Conservation (phyloP, 2,797 vertebrate species). For the Lepilemur ruficaudatus region DNA sequence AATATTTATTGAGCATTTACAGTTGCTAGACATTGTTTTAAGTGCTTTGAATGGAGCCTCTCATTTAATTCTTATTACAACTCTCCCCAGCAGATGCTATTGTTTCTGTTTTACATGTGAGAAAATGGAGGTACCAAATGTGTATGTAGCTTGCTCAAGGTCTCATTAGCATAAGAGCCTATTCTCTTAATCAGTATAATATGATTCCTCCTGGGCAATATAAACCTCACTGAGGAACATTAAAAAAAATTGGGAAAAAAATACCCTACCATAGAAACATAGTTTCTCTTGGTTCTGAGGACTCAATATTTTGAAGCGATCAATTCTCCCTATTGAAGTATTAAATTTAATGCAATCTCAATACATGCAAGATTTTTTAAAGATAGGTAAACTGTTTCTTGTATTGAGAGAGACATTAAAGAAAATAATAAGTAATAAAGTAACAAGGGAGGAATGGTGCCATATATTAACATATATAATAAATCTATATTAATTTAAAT, state of each 20-base stretch:
- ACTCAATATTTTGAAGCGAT: not conserved
- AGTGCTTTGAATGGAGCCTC: not conserved
- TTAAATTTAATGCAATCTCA: not conserved
- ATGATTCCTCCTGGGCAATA: not conserved
- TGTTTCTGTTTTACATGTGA: not conserved
- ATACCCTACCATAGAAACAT: not conserved
- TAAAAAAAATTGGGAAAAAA: not conserved
- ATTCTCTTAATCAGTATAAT: not conserved
- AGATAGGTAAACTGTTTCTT: not conserved
- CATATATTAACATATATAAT: not conserved
- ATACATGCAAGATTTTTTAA: not conserved
- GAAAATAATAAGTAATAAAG: not conserved
- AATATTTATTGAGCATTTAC: not conserved
- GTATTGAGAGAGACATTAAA: not conserved
- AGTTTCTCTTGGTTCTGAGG: not conserved
- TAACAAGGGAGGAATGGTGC: not conserved
- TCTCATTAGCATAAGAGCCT: not conserved
- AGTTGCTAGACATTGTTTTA: not conserved
- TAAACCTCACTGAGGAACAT: not conserved
- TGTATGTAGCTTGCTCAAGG: not conserved
- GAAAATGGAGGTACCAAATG: not conserved
- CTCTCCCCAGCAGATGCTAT: not conserved
- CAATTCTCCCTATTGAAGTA: not conserved
- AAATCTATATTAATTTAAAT: not conserved
- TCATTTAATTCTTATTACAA: not conserved